Evolutionary conservation across 2,888 invertebrate species (phyloP), one percentile per base, ranked within the genome.

Genomic region (Macaria liturata): DNA sequence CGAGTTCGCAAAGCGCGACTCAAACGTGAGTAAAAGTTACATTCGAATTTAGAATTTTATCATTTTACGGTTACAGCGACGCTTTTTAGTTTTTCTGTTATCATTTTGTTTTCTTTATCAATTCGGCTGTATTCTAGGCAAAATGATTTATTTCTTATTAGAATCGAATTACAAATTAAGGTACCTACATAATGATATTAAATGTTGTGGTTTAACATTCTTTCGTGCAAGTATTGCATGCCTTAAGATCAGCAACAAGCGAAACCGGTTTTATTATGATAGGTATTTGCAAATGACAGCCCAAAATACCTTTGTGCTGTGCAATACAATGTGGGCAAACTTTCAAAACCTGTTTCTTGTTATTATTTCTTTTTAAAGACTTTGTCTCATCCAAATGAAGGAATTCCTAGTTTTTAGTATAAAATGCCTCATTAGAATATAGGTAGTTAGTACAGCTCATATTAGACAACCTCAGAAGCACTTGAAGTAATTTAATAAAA

Each of bases 11-110:
- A 81, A 76, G 75, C 66, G 70, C 73, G 74, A 81, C 77, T 67
- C 70, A 79, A 88, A 84, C 77, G 88, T 89, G 73, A 90, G 88
- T 89, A 87, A 84, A 84, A 86, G 82, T 84, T 76, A 70, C 68
- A 73, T 67, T 74, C 70, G 34, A 37, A 37, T 6, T 37, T 37
- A 37, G 34, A 37, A 37, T 37, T 37, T 37, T 37, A 7, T 7
- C 34, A 2, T 37, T 37, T 37, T 2, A 6, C 7, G 1, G 20
- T 20, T 20, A 20, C 20, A 37, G 34, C 4, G 34, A 4, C 34
- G 1, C 34, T 37, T 37, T 37, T 37, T 37, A 0, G 1, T 3
- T 7, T 4, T 4, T 37, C 1, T 4, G 34, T 6, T 6, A 37
- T 7, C 7, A 6, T 37, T n/a, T 37, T 37, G 7, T 37, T 37